Evolutionary conservation across 2,113 vertebrate species (phyloP).

Genomic region (Seriola rivoliana): DNA sequence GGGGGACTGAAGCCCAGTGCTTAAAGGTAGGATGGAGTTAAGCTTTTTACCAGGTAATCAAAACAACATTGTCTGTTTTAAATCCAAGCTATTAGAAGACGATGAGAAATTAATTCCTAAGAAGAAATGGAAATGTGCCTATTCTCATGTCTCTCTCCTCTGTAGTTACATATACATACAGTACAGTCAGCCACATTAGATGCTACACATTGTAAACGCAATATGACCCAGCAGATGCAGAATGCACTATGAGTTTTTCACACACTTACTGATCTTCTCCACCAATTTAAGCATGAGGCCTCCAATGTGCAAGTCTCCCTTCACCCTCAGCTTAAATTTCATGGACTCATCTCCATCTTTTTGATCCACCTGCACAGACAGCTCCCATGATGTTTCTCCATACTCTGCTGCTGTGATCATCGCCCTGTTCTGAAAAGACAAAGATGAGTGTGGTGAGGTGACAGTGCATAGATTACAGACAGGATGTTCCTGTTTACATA

Average conservation of each 20-base stretch:
- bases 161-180: not conserved
- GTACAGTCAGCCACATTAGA: not conserved
- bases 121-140: not conserved
- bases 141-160: not conserved
- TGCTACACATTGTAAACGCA: not conserved
- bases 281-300: conserved; percentile 97
- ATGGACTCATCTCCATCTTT: conserved; percentile 79
- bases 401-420: conserved; percentile 88
- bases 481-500: conserved; percentile 21
- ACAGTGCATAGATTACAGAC: conserved; percentile 23
- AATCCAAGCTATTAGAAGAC: not conserved
- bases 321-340: conserved; percentile 85
- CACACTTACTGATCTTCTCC: conserved; percentile 93
- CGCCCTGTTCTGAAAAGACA: conserved; percentile 39
- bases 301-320: conserved; percentile 94
- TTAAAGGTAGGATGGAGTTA: not conserved
- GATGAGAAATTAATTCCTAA: not conserved
- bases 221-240: not conserved
- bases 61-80: not conserved
- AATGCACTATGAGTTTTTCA: not conserved
- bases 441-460: not conserved
- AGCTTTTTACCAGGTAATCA: not conserved
- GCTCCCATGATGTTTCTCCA: conserved; percentile 91
- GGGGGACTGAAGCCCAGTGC: not conserved
- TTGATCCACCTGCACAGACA: conserved; percentile 89